Percentiles rank a stretch among this genome's conserved stretches.
These are phyloP conservation scores for Marisa cornuarietis DNA, from an alignment of 1,140 invertebrate genomes.

Conservation along the genomic window DNA sequence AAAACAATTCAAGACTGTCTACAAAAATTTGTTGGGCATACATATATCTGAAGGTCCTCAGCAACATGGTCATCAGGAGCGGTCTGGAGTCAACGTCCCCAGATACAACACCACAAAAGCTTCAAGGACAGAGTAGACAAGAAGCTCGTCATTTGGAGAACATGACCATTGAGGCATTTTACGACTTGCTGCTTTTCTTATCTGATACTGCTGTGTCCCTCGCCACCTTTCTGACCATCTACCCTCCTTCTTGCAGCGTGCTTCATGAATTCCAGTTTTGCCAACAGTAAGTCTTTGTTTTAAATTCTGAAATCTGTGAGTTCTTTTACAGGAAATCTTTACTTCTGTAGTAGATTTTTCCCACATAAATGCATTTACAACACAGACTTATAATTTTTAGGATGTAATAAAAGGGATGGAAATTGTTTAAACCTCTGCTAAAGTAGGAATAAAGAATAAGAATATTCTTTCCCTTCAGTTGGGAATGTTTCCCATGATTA, in stretches of 20 bases:
- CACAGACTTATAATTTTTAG: too few relatives aligned
- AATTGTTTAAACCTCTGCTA: too few relatives aligned
- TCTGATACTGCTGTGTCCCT: slow-evolving; percentile 77
- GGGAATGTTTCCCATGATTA: too few relatives aligned
- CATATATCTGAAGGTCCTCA: slow-evolving; percentile 60
- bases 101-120: slow-evolving; percentile 47
- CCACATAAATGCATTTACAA: too few relatives aligned
- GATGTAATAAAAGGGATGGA: too few relatives aligned
- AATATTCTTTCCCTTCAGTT: too few relatives aligned
- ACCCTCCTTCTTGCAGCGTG: slow-evolving; percentile 68
- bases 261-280: slow-evolving; percentile 65
- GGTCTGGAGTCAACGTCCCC: slow-evolving; percentile 61
- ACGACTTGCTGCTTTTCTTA: slow-evolving; percentile 78
- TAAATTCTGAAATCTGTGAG: too few relatives aligned
- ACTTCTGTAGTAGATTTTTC: too few relatives aligned
- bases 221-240: slow-evolving; percentile 73
- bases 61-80: slow-evolving; percentile 67
- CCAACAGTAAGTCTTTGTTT: slow-evolving; percentile 34
- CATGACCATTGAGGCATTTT: slow-evolving; percentile 65
- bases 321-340: too few relatives aligned
- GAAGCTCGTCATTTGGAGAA: slow-evolving; percentile 26
- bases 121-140: slow-evolving; percentile 21
- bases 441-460: too few relatives aligned
- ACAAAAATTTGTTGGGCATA: too few relatives aligned
- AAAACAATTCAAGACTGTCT: too few relatives aligned